Conservation (phyloP, 2,797 vertebrate species). For the Eulemur albifrons region DNA sequence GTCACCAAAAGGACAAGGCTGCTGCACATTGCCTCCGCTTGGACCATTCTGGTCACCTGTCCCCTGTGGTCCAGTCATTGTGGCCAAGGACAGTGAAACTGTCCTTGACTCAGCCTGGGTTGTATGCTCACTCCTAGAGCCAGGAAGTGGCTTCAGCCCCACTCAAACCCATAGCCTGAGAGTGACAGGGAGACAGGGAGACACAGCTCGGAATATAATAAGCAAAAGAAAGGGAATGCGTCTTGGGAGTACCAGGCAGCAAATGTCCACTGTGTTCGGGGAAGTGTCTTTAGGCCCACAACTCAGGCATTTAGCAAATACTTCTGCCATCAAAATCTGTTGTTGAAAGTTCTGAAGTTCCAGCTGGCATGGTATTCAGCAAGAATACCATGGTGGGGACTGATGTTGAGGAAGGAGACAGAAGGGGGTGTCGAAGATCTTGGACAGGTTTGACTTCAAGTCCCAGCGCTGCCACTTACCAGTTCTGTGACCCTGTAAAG, state of each 20-base stretch:
- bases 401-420: neutral
- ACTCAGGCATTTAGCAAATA: neutral
- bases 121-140: neutral
- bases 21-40: neutral
- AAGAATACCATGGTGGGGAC: neutral
- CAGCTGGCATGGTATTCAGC: neutral
- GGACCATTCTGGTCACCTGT: neutral
- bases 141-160: neutral
- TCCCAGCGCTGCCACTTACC: neutral
- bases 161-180: neutral
- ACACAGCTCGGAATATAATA: too few relatives aligned
- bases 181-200: accelerated
- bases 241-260: neutral
- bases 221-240: neutral
- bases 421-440: too few relatives aligned
- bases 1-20: neutral
- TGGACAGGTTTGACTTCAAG: neutral
- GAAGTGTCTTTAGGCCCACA: neutral
- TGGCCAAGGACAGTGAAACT: neutral
- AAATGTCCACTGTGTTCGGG: neutral
- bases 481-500: neutral
- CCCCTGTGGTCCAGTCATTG: neutral
- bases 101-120: neutral
- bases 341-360: neutral
- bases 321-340: neutral